Percentiles rank a stretch among this genome's conserved stretches.
These are phyloP conservation scores for Parnassius mnemosyne DNA, from an alignment of 2,888 invertebrate species.

Conservation along the genomic window DNA sequence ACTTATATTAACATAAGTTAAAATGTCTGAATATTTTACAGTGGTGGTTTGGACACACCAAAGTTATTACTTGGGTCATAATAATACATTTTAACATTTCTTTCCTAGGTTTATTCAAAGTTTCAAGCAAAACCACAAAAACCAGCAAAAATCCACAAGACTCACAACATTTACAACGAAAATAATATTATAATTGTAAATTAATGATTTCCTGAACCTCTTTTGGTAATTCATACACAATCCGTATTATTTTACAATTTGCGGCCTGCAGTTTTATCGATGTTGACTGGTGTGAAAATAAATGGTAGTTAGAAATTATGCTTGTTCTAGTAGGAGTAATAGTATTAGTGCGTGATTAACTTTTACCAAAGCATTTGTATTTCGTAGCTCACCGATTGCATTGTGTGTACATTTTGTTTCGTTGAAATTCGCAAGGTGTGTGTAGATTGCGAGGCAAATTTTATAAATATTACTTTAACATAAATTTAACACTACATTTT, in stretches of 20 bases:
- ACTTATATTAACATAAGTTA: no score
- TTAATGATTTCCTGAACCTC: conserved; percentile 2
- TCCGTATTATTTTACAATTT: background rate
- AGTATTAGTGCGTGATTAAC: background rate
- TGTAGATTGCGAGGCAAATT: background rate
- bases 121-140: conserved; percentile 23
- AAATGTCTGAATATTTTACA: no score
- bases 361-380: conserved; percentile 1
- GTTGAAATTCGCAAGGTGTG: background rate
- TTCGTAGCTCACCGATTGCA: background rate
- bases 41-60: no score
- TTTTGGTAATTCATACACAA: conserved; percentile 1
- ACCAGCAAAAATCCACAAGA: conserved; percentile 13
- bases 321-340: conserved; percentile 3
- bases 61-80: no score
- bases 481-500: background rate
- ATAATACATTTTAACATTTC: no score
- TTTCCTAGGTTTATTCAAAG: conserved; percentile 22
- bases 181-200: background rate
- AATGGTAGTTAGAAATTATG: conserved; percentile 10
- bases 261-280: background rate
- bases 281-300: conserved; percentile 7
- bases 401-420: conserved; percentile 5
- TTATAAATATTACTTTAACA: no score
- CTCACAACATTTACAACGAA: background rate